Conservation (phyloP, 2,113 vertebrate species). For the Ochotona princeps region DNA sequence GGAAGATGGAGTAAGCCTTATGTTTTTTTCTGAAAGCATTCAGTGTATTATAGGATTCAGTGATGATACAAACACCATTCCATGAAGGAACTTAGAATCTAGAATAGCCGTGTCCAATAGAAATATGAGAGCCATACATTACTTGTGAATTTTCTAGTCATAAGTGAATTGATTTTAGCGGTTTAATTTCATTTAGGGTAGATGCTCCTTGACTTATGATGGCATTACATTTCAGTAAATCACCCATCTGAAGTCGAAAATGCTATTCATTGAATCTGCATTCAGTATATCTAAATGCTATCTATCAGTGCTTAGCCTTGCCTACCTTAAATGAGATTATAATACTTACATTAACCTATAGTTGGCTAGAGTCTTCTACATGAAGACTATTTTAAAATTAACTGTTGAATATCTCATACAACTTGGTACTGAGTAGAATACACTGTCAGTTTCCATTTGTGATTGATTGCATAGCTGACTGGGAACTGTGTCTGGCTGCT, state of each 20-base stretch:
- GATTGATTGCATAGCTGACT: neutral
- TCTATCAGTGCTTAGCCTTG: neutral
- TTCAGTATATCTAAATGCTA: neutral
- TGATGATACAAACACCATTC: neutral
- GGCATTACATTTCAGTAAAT: neutral
- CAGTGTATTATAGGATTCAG: neutral
- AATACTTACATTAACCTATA: neutral
- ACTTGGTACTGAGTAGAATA: neutral
- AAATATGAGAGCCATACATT: neutral
- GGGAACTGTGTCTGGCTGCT: neutral
- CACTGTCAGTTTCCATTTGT: neutral
- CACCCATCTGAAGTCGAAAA: neutral
- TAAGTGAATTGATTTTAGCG: conserved; percentile 4
- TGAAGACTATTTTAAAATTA: neutral
- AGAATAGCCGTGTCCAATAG: neutral
- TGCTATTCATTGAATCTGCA: too few relatives aligned
- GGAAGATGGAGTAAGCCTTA: neutral
- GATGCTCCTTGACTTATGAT: neutral
- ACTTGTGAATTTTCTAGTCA: neutral
- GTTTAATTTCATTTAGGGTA: neutral
- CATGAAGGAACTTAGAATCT: neutral
- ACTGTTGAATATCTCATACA: neutral
- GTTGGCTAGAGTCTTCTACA: neutral
- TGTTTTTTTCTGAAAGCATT: neutral
- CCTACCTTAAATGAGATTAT: neutral